These are phyloP conservation scores for Gymnopithys bicolor DNA, from an alignment of 2,797 vertebrate species.

Conservation along the genomic window DNA sequence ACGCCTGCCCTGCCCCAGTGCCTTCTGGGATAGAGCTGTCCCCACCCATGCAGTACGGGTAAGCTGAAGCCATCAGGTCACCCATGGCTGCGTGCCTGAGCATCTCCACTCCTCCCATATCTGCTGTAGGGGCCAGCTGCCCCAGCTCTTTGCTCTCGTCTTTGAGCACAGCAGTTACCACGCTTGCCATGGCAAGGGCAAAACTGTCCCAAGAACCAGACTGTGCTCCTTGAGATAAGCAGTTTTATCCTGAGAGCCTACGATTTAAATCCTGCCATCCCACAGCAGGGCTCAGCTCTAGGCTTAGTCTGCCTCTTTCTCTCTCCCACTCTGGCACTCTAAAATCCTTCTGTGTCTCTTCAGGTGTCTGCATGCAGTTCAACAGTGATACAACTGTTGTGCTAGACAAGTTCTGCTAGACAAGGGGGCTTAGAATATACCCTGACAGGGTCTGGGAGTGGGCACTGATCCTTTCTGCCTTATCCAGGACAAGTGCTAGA, in stretches of 20 bases:
- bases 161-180: neutral
- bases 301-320: neutral
- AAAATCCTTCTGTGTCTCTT: neutral
- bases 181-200: neutral
- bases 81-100: neutral
- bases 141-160: fast-evolving
- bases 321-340: neutral
- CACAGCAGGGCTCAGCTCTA: neutral
- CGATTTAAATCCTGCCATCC: neutral
- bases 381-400: neutral
- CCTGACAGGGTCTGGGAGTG: neutral
- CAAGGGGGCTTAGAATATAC: neutral
- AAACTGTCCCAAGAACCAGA: neutral
- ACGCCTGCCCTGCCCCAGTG: neutral
- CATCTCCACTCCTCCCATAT: neutral
- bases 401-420: neutral
- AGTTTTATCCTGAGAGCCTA: neutral
- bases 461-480: neutral
- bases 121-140: neutral
- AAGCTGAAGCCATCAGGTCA: neutral
- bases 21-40: fast-evolving
- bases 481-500: neutral
- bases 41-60: fast-evolving
- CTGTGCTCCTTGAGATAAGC: neutral
- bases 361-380: neutral